Evolutionary conservation across 2,113 vertebrate genomes (phyloP), one percentile per base, ranked within the genome.

Genomic region (Pteronura brasiliensis): DNA sequence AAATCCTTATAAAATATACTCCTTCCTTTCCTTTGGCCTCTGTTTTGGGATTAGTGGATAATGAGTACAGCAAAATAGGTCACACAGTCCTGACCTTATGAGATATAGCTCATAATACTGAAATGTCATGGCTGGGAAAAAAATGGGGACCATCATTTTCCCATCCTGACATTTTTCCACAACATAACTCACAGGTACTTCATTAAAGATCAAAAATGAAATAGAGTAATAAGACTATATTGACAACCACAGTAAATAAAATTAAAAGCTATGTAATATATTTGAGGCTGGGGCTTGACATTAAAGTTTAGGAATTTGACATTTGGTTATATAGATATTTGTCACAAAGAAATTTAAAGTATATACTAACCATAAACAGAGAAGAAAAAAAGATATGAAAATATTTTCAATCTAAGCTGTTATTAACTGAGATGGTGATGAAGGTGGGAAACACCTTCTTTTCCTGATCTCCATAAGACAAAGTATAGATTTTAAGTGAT

Each of bases 181-280:
- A 96, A 96, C 88, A 81, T 98, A 98, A 98, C 93, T 98, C 96
- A 98, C 47, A 96, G 90, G 84, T 92, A 95, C 90, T 97, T 95
- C 97, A 96, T 97, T 98, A 98, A 97, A 97, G 90, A 97, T 93
- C 79, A 96, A 80, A 95, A 95, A 94, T 95, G 94, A 97, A 97
- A 93, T 94, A 98, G 80, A 95, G 77, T 89, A 96, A 86, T 97
- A 98, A 97, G 80, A 92, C 90, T 97, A 84, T 95, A 97, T 91
- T 97, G 88, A 97, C 90, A 92, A 71, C 52, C 85, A 96, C 42
- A 94, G 69, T 97, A 97, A 97, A 98, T 87, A 98, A 95, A 98
- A 96, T 95, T 95, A 89, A 97, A 98, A 88, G 94, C 29, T 89
- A 79, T 96, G 93, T 92, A 95, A 81, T 89, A 94, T 97, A 95